phyloP scores from a whole-genome alignment of 2,113 vertebrate genomes.

The Aleadryas rufinucha region DNA sequence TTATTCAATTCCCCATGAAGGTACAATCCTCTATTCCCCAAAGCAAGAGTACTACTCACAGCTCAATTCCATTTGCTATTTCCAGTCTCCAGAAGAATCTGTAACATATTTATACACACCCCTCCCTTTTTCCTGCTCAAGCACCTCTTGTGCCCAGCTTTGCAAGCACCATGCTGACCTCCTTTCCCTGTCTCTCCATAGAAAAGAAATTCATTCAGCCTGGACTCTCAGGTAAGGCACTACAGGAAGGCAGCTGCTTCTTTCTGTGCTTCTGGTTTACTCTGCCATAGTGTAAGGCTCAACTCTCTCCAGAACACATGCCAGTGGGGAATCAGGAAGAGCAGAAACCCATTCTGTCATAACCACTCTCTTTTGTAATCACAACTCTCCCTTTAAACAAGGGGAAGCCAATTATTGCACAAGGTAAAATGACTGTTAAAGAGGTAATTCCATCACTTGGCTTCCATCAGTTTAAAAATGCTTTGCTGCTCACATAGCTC shows the following conservation, averaged over 20 bases:
- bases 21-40: neutral
- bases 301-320: neutral
- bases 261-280: neutral
- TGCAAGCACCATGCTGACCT: neutral
- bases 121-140: neutral
- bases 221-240: neutral
- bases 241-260: neutral
- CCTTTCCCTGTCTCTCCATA: neutral
- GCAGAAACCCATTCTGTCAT: neutral
- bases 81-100: neutral
- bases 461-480: neutral
- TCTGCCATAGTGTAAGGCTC: neutral
- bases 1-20: neutral
- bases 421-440: neutral
- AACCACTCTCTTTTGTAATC: neutral
- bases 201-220: neutral
- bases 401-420: neutral
- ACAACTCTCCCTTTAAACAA: neutral
- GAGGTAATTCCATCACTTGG: neutral
- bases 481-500: neutral
- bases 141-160: neutral
- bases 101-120: neutral
- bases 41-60: neutral
- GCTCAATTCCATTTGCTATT: neutral
- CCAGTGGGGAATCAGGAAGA: fast-evolving